phyloP scores from a whole-genome alignment of 2,113 vertebrate genomes.

The Brachyistius frenatus region DNA sequence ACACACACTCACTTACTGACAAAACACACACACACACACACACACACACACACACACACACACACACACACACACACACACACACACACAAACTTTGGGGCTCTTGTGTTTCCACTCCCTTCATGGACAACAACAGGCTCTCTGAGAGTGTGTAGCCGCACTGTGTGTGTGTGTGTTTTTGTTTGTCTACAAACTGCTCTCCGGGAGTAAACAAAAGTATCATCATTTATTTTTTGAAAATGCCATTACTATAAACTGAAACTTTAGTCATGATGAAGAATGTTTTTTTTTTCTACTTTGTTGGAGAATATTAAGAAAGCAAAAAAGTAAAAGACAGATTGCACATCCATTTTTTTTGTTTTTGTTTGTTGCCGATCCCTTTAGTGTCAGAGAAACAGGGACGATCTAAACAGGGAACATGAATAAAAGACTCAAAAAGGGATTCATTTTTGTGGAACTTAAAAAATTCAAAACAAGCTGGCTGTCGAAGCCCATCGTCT shows the following conservation, averaged over 20 bases:
- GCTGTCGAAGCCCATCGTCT: too few species aligned
- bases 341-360: too few species aligned
- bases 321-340: too few species aligned
- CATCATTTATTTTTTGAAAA: constrained; percentile 32
- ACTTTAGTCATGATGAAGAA: neutral
- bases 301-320: neutral
- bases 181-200: constrained; percentile 36
- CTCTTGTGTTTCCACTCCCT: constrained; percentile 71
- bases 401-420: too few species aligned
- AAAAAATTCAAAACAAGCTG: too few species aligned
- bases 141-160: constrained; percentile 57
- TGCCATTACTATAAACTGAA: neutral
- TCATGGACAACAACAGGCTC: constrained; percentile 76
- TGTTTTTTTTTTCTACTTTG: neutral
- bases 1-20: constrained; percentile 57
- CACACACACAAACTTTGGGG: constrained; percentile 63
- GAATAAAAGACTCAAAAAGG: too few species aligned
- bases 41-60: constrained; percentile 30
- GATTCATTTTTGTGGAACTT: too few species aligned
- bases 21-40: constrained; percentile 47
- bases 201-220: constrained; percentile 61
- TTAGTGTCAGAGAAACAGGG: too few species aligned
- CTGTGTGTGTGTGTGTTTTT: constrained; percentile 41
- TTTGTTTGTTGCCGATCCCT: too few species aligned
- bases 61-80: constrained; percentile 32